phyloP scores from a whole-genome alignment of 64 coral and sea anemone species.

The Montipora efflorescens region DNA sequence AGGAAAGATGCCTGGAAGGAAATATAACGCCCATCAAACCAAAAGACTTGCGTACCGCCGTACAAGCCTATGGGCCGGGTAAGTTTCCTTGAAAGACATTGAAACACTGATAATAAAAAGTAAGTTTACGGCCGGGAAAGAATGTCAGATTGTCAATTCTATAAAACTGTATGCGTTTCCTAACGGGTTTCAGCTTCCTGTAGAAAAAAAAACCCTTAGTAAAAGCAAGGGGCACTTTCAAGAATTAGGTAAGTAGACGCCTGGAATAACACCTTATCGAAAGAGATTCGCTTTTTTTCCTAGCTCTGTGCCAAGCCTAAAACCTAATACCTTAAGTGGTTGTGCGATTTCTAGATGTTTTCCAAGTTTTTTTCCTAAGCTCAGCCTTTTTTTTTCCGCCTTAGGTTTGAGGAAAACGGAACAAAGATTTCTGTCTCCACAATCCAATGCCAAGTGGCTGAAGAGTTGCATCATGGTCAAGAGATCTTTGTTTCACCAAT shows the following conservation, averaged over 20 bases:
- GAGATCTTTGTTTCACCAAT: not conserved
- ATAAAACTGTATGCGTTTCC: not conserved
- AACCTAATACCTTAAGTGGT: not conserved
- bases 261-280: not conserved
- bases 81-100: slow-evolving; percentile 10
- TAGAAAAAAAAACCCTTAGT: not conserved
- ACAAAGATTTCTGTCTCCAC: not conserved
- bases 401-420: not conserved
- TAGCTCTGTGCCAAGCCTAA: not conserved
- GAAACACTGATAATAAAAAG: slow-evolving; percentile 7
- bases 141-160: not conserved
- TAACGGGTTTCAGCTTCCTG: not conserved
- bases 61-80: not conserved
- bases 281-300: not conserved
- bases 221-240: not conserved
- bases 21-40: slow-evolving; percentile 10
- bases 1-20: not conserved
- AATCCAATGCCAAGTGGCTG: not conserved
- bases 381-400: not conserved
- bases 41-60: not conserved
- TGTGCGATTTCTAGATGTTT: not conserved
- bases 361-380: not conserved
- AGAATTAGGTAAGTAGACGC: too few species aligned
- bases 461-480: slow-evolving; percentile 20
- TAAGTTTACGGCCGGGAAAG: not conserved